A percentile compares a stretch with the other conserved stretches of the same genome.
phyloP scores from a whole-genome alignment of 2,888 invertebrate genomes.

The Nomada fabriciana region DNA sequence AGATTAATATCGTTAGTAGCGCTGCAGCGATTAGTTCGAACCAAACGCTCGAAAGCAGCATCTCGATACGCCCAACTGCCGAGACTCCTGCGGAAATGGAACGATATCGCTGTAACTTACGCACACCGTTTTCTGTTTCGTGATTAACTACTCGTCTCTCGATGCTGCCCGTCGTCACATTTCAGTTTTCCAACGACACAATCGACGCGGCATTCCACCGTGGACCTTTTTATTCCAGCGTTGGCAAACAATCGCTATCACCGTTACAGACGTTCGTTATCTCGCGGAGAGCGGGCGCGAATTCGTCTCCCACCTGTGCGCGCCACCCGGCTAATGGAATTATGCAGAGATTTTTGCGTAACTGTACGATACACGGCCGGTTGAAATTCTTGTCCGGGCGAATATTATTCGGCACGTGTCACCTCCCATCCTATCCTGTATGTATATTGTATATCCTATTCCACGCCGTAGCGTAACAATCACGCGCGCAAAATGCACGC shows the following conservation, averaged over 20 bases:
- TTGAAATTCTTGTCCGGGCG: neutral
- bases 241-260: conserved; percentile 4
- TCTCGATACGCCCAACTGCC: conserved; percentile 43
- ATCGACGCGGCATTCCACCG: too few species aligned
- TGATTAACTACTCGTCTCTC: neutral
- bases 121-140: neutral
- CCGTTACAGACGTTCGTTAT: conserved; percentile 15
- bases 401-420: too few species aligned
- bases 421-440: too few species aligned
- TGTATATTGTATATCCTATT: too few species aligned
- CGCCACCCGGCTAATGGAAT: neutral
- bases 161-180: neutral
- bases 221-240: too few species aligned
- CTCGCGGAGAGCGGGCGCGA: neutral
- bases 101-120: neutral
- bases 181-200: neutral
- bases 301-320: neutral
- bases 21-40: conserved; percentile 78
- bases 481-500: conserved; percentile 3
- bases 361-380: neutral
- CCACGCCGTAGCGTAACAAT: neutral
- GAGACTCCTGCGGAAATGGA: conserved; percentile 19
- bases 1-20: conserved; percentile 76
- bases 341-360: neutral
- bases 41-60: conserved; percentile 78